phyloP scores from a whole-genome alignment of 2,113 vertebrate species.

The Apteryx owenii region DNA sequence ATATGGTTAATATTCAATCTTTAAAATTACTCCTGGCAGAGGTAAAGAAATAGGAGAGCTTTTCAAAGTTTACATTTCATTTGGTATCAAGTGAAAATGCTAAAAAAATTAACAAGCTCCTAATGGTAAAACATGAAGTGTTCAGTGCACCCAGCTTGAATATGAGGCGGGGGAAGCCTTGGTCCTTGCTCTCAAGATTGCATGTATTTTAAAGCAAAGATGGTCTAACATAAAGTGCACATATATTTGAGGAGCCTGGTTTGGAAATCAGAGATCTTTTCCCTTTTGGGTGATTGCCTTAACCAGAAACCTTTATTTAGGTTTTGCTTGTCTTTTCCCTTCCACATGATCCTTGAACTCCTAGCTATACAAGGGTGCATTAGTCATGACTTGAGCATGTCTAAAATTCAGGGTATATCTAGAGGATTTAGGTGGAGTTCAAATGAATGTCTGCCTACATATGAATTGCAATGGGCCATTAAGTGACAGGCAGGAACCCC shows the following conservation, averaged over 20 bases:
- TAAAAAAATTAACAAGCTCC: constrained; percentile 3
- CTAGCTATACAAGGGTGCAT: neutral
- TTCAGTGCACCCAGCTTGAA: neutral
- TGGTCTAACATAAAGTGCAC: neutral
- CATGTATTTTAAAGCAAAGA: neutral
- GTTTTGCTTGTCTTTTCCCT: neutral
- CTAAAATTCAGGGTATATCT: neutral
- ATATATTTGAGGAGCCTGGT: neutral
- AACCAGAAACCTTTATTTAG: neutral
- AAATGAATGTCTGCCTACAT: neutral
- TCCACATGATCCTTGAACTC: neutral
- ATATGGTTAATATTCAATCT: constrained; percentile 40
- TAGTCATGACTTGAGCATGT: fast-evolving
- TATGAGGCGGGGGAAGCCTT: neutral
- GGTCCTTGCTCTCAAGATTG: neutral
- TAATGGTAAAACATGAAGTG: constrained; percentile 20
- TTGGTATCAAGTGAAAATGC: constrained; percentile 19
- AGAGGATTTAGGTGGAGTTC: neutral
- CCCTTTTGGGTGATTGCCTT: neutral
- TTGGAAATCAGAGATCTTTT: neutral
- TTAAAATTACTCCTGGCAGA: constrained; percentile 44
- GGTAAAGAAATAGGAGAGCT: constrained; percentile 8
- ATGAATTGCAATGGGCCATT: neutral
- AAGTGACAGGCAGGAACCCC: neutral
- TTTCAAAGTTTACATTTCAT: constrained; percentile 26